Percentiles rank a stretch among this genome's conserved stretches.
phyloP scores from a whole-genome alignment of 2,888 invertebrate species.

The Anagyrus pseudococci region DNA sequence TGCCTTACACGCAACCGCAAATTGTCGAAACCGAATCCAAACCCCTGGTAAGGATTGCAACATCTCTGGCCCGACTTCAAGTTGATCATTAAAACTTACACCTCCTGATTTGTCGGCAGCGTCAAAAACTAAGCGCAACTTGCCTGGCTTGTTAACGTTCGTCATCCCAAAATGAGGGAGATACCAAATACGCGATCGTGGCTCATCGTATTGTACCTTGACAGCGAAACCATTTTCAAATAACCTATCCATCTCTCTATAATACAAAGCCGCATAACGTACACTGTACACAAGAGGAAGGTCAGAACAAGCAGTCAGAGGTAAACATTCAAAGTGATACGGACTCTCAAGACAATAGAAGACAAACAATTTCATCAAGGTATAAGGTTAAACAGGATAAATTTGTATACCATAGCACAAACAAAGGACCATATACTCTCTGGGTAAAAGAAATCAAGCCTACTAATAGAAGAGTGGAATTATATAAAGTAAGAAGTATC shows the following conservation, averaged over 20 bases:
- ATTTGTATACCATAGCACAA: too few relatives aligned
- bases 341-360: too few relatives aligned
- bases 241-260: neutral
- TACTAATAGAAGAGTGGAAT: too few relatives aligned
- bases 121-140: neutral
- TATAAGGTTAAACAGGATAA: too few relatives aligned
- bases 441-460: too few relatives aligned
- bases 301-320: too few relatives aligned
- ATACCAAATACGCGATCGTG: neutral
- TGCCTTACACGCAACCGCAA: constrained; percentile 12
- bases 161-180: constrained; percentile 1
- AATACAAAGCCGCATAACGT: neutral
- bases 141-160: neutral
- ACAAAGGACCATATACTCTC: too few relatives aligned
- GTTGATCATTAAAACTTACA: neutral
- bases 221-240: neutral
- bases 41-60: constrained; percentile 5
- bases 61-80: neutral
- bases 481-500: too few relatives aligned
- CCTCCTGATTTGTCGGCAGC: neutral
- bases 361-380: too few relatives aligned
- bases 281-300: too few relatives aligned
- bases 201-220: neutral
- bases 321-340: too few relatives aligned
- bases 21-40: constrained; percentile 37